Conservation (phyloP, 2,797 vertebrate species). For the Okamejei kenojei region DNA sequence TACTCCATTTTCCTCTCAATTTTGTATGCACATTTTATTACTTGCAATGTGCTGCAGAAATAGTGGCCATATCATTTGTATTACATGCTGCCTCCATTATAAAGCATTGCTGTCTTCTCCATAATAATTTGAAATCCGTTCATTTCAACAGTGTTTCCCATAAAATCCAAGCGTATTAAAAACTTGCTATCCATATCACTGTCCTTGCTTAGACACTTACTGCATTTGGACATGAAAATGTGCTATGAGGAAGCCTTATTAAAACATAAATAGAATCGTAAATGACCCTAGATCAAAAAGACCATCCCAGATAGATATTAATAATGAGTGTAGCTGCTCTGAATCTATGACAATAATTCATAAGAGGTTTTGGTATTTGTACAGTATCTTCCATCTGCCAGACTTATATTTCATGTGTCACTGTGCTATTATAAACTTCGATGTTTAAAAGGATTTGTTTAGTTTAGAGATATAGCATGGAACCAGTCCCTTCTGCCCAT, state of each 20-base stretch:
- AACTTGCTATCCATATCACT: background rate
- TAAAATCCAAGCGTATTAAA: background rate
- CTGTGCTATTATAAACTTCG: background rate
- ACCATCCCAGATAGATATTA: slow-evolving; percentile 20
- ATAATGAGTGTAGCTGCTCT: slow-evolving; percentile 8
- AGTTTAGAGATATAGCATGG: too few species aligned
- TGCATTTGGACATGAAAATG: background rate
- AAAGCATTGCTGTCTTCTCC: background rate
- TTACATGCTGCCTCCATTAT: background rate
- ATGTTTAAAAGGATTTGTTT: background rate
- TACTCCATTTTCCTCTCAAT: background rate
- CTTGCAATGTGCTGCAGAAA: background rate
- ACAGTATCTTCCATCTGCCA: background rate
- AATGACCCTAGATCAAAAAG: background rate
- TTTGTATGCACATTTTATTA: background rate
- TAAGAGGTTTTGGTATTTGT: background rate
- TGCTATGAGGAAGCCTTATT: background rate
- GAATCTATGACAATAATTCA: slow-evolving; percentile 7
- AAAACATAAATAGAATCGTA: background rate
- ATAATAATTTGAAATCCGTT: background rate
- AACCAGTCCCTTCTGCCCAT: too few species aligned
- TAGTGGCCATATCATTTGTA: too few species aligned
- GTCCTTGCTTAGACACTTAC: background rate
- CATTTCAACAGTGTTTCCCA: background rate
- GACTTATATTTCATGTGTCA: background rate